phyloP scores from a whole-genome alignment of 2,797 vertebrate species.

The Selene dorsalis region DNA sequence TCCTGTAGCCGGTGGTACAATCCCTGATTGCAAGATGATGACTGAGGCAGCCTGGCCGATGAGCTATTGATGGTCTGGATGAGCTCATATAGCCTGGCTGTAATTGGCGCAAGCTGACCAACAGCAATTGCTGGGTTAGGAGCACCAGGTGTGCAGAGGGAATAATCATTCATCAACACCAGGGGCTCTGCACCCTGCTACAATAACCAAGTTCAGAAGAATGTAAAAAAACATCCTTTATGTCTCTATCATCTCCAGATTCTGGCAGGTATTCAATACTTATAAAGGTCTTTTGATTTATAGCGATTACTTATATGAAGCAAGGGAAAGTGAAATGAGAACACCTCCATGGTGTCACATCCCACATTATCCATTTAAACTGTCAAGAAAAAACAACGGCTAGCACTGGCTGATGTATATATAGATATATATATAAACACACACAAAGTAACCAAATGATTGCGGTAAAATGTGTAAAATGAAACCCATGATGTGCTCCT shows the following conservation, averaged over 20 bases:
- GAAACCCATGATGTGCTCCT: not conserved
- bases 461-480: not conserved
- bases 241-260: slow-evolving; percentile 31
- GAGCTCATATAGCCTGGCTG: slow-evolving; percentile 51
- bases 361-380: not conserved
- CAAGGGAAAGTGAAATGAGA: slow-evolving; percentile 20
- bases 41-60: slow-evolving; percentile 34
- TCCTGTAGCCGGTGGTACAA: not conserved
- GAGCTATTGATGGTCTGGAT: slow-evolving; percentile 62
- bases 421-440: too few species aligned
- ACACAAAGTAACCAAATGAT: not conserved
- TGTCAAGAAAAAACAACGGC: not conserved
- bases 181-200: slow-evolving; percentile 16
- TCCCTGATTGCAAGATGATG: slow-evolving; percentile 44
- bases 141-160: slow-evolving; percentile 51
- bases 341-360: not conserved
- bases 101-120: slow-evolving; percentile 52
- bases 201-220: slow-evolving; percentile 42
- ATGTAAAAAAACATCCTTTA: slow-evolving; percentile 36
- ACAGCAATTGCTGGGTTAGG: slow-evolving; percentile 33
- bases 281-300: slow-evolving; percentile 16
- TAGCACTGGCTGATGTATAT: not conserved
- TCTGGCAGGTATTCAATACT: slow-evolving; percentile 31
- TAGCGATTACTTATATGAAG: slow-evolving; percentile 3
- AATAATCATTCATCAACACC: slow-evolving; percentile 75